Conservation (phyloP, 2,888 invertebrate genomes). For the Lepas anatifera region DNA sequence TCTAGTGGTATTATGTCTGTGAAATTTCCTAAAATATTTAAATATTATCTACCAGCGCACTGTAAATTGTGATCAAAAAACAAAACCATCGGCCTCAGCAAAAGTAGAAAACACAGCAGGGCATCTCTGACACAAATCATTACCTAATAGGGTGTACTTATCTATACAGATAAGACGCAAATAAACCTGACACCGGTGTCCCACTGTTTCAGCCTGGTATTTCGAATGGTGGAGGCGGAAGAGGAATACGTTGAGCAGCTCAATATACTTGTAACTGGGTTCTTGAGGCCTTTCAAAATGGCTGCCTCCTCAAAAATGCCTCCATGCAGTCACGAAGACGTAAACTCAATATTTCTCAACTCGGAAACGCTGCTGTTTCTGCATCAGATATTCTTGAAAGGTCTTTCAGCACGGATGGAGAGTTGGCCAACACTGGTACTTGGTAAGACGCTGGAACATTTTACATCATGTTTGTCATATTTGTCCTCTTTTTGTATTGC, state of each 20-base stretch:
- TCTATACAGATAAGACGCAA: too few relatives aligned
- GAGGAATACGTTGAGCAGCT: constrained; percentile 86
- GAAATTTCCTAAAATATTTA: too few relatives aligned
- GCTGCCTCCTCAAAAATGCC: constrained; percentile 84
- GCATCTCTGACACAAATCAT: too few relatives aligned
- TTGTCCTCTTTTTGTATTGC: background rate
- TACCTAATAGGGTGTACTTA: too few relatives aligned
- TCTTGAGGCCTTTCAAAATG: constrained; percentile 81
- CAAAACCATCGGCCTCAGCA: too few relatives aligned
- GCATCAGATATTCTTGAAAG: constrained; percentile 88
- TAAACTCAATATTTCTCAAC: constrained; percentile 85
- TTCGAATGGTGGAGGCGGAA: constrained; percentile 85
- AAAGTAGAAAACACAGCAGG: too few relatives aligned
- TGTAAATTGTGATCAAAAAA: too few relatives aligned
- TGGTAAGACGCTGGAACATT: constrained; percentile 46
- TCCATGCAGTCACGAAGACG: constrained; percentile 83
- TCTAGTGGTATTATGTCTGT: too few relatives aligned
- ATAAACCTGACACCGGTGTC: background rate
- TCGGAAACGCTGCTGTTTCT: constrained; percentile 83
- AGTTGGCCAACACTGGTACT: constrained; percentile 87
- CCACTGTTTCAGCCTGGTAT: constrained; percentile 51
- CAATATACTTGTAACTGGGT: constrained; percentile 72
- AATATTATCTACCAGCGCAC: too few relatives aligned
- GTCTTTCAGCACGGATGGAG: constrained; percentile 77
- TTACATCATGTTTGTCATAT: too few relatives aligned